These are phyloP conservation scores for Anodontia alba DNA, from an alignment of 2,888 invertebrate genomes.

Conservation along the genomic window DNA sequence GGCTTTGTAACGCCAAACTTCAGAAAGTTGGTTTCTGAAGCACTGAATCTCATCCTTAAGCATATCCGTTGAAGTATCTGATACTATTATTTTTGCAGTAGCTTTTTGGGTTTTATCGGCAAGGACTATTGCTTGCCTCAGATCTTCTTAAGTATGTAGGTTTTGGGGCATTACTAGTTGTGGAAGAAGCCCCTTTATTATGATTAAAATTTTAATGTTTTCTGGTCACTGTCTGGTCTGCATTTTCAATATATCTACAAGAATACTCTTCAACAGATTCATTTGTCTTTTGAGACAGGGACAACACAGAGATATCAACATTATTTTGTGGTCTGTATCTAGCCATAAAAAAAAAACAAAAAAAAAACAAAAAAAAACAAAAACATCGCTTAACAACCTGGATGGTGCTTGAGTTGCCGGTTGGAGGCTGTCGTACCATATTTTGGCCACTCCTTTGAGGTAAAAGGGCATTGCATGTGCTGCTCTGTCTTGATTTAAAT, in stretches of 20 bases:
- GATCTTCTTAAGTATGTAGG: background rate
- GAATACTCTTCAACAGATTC: constrained; percentile 1
- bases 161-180: constrained; percentile 5
- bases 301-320: constrained; percentile 4
- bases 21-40: background rate
- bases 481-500: background rate
- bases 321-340: background rate
- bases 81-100: background rate
- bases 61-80: background rate
- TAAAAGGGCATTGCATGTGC: background rate
- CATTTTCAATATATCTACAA: constrained; percentile 7
- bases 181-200: background rate
- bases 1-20: background rate
- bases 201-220: background rate
- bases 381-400: background rate
- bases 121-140: background rate
- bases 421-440: background rate
- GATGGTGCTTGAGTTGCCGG: background rate
- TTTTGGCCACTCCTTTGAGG: background rate
- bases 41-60: background rate
- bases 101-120: background rate
- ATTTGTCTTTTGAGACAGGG: background rate
- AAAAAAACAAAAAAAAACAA: too few relatives aligned
- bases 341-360: too few relatives aligned
- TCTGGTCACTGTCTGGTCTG: background rate